A percentile compares a stretch with the other conserved stretches of the same genome.
Conservation (phyloP, 2,113 vertebrate species). For the Xenopus laevis region DNA sequence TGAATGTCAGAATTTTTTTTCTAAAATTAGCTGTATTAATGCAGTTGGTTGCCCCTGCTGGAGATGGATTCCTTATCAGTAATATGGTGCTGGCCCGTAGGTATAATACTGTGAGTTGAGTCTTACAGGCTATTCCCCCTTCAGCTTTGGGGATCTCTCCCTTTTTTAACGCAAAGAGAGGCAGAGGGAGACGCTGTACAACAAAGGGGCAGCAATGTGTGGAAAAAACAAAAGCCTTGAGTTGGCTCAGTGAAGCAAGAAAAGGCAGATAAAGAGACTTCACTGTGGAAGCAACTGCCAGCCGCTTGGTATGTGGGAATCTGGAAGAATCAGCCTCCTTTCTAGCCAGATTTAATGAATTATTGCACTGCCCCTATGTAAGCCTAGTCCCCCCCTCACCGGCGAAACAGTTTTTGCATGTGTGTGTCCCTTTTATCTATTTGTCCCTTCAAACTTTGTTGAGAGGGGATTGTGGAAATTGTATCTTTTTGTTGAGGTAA, state of each 20-base stretch:
- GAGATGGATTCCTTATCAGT: not conserved
- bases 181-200: slow-evolving; percentile 60
- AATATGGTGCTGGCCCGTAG: not conserved
- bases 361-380: slow-evolving; percentile 61
- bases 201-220: slow-evolving; percentile 87
- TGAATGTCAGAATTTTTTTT: no score
- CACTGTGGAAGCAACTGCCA: slow-evolving; percentile 82
- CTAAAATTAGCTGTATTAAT: no score
- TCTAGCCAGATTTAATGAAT: slow-evolving; percentile 74
- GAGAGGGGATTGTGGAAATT: slow-evolving; percentile 22
- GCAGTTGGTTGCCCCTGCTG: no score
- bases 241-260: slow-evolving; percentile 87
- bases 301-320: slow-evolving; percentile 84
- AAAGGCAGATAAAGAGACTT: slow-evolving; percentile 84
- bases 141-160: slow-evolving; percentile 56
- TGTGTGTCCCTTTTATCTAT: slow-evolving; percentile 33
- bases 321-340: slow-evolving; percentile 66
- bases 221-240: slow-evolving; percentile 86
- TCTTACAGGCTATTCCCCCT: slow-evolving; percentile 48
- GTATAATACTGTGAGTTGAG: slow-evolving; percentile 5
- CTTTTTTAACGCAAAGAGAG: slow-evolving; percentile 52
- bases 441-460: slow-evolving; percentile 19
- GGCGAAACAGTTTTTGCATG: slow-evolving; percentile 22
- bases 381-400: slow-evolving; percentile 25
- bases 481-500: slow-evolving; percentile 19